These are phyloP conservation scores for Myiotriccus ornatus DNA, from an alignment of 2,797 vertebrate genomes.

Conservation along the genomic window DNA sequence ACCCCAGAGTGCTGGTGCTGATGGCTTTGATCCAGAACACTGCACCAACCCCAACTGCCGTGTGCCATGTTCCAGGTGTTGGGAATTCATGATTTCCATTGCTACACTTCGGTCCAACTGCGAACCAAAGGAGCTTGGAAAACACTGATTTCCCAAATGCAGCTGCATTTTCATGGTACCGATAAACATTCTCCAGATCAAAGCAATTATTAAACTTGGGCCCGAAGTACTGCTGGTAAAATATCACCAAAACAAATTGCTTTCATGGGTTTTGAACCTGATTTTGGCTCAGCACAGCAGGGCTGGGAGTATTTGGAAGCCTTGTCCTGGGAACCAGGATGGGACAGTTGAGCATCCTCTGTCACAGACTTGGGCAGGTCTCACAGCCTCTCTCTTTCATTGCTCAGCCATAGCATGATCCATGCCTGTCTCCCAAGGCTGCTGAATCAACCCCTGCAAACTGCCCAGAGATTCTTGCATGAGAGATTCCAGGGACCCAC, in stretches of 20 bases:
- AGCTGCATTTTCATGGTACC: background rate
- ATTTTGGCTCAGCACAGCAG: background rate
- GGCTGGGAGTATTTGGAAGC: background rate
- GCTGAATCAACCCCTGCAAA: background rate
- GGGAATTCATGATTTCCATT: background rate
- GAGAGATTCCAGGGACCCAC: background rate
- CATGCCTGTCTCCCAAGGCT: background rate
- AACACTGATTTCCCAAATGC: background rate
- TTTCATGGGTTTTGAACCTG: background rate
- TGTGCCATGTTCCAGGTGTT: accelerated
- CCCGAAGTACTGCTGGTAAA: background rate
- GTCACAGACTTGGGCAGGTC: background rate
- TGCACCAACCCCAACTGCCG: background rate
- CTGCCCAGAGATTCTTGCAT: background rate
- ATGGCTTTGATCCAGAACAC: background rate
- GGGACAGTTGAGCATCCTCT: background rate
- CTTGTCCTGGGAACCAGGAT: background rate
- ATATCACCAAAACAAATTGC: background rate
- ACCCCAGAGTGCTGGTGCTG: background rate
- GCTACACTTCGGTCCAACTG: background rate
- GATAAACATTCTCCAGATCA: background rate
- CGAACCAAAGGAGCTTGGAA: background rate
- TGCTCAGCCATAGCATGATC: background rate
- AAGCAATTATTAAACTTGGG: background rate
- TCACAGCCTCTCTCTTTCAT: background rate